phyloP scores from a whole-genome alignment of 2,888 invertebrate genomes.

The Heliconius ismenius region DNA sequence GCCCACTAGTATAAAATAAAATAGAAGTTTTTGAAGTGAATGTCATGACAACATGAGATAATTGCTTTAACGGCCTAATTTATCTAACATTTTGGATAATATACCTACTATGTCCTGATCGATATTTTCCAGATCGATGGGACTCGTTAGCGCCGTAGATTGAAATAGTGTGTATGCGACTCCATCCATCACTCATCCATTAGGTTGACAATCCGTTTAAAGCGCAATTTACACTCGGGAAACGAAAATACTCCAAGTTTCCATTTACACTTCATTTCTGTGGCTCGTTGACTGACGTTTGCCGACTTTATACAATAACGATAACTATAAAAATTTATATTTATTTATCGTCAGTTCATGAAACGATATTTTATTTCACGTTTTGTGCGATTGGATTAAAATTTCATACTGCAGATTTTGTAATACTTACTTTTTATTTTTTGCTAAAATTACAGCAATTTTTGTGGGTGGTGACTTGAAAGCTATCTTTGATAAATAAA shows the following conservation, averaged over 20 bases:
- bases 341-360: background rate
- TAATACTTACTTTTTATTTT: background rate
- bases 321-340: background rate
- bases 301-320: conserved; percentile 9
- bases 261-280: conserved; percentile 38
- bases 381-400: background rate
- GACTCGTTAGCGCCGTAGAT: conserved; percentile 50
- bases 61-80: conserved; percentile 18
- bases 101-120: background rate
- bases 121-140: conserved; percentile 46
- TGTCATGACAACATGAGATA: conserved; percentile 1
- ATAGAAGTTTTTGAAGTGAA: background rate
- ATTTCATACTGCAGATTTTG: background rate
- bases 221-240: conserved; percentile 49
- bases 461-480: background rate
- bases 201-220: conserved; percentile 51
- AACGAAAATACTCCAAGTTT: conserved; percentile 41
- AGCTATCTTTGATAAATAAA: background rate
- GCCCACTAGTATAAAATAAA: too few species aligned
- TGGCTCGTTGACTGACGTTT: conserved; percentile 17
- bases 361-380: background rate
- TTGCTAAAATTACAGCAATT: background rate
- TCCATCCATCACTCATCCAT: conserved; percentile 53
- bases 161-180: conserved; percentile 47
- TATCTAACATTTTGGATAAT: conserved; percentile 18